Evolutionary conservation across 2,888 invertebrate genomes (phyloP), one percentile per base, ranked within the genome.

Genomic region (Polydrusus cervinus): DNA sequence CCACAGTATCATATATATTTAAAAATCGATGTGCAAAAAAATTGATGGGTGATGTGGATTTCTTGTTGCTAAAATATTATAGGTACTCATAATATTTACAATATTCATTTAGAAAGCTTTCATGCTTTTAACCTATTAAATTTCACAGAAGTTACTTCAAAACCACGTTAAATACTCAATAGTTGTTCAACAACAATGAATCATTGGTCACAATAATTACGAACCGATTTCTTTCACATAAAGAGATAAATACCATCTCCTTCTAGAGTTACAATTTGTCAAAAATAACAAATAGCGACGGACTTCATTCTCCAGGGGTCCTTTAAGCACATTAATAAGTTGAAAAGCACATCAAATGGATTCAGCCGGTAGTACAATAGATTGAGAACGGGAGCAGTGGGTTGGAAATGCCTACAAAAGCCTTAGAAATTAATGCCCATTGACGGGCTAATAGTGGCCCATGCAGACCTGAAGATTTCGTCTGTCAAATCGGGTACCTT

Each of bases 381-480:
- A 14, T 60, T 38, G 71, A 78, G 78, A 81, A 81, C 78, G 78
- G 79, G 81, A 75, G 78, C 84, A 82, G 74, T 78, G 80, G 79
- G 74, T 76, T 80, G 82, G 79, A 82, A 82, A 81, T 73, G 74
- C 78, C 78, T 79, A 82, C 81, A 82, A 83, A 83, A 80, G 81
- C 78, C 53, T 68, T 70, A 76, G 79, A 80, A 81, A 80, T 81
- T 84, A 83, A 84, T 84, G 78, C 79, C 80, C 83, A 82, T 82
- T 82, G 84, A 84, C 84, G 83, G 84, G 77, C 80, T 84, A 84
- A 84, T 84, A 82, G 68, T 40, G 67, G 82, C 71, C 49, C 64
- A 74, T 68, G 68, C 49, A 72, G 70, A 67, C 62, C 49, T 67
- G 71, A 67, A 47, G 71, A 40, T 25, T 49, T 38, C 25, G 74